Percentiles rank a stretch among this genome's conserved stretches.
phyloP scores from a whole-genome alignment of 2,113 vertebrate genomes.

The Macrotus californicus region DNA sequence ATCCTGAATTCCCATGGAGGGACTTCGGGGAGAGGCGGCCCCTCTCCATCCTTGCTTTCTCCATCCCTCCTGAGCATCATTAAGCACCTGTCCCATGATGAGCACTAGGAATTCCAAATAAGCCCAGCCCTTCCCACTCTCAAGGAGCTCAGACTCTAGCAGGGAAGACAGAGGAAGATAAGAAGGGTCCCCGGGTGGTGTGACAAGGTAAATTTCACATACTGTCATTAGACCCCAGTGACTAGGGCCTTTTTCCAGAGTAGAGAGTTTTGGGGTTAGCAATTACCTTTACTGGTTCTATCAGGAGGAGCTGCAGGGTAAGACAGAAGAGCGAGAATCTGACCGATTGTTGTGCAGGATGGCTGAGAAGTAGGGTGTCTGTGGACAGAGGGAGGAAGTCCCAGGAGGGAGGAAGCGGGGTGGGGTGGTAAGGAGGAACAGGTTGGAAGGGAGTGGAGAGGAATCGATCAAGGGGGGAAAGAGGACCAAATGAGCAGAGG shows the following conservation, averaged over 20 bases:
- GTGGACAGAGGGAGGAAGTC: not conserved
- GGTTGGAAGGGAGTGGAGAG: not conserved
- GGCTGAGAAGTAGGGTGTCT: not conserved
- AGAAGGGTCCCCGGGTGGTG: no score
- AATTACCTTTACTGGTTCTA: not conserved
- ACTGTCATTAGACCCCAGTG: not conserved
- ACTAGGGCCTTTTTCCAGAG: not conserved
- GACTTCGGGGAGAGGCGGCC: accelerated
- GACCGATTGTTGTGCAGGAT: accelerated
- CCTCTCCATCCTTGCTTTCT: not conserved
- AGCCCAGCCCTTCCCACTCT: not conserved
- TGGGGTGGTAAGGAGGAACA: not conserved
- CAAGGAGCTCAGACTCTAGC: not conserved
- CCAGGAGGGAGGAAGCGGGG: not conserved
- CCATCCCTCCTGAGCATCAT: no score
- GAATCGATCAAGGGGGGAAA: not conserved
- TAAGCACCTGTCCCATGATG: accelerated
- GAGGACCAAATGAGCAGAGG: not conserved
- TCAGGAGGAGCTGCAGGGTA: not conserved
- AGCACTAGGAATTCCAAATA: not conserved
- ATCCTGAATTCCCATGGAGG: not conserved
- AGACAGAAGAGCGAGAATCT: not conserved
- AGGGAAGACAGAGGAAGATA: not conserved
- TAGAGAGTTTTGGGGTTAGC: not conserved
- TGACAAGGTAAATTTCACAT: not conserved